Evolutionary conservation across 1,140 invertebrate species (phyloP), one percentile per base, ranked within the genome.

Genomic region (Drosophila kepulauana): DNA sequence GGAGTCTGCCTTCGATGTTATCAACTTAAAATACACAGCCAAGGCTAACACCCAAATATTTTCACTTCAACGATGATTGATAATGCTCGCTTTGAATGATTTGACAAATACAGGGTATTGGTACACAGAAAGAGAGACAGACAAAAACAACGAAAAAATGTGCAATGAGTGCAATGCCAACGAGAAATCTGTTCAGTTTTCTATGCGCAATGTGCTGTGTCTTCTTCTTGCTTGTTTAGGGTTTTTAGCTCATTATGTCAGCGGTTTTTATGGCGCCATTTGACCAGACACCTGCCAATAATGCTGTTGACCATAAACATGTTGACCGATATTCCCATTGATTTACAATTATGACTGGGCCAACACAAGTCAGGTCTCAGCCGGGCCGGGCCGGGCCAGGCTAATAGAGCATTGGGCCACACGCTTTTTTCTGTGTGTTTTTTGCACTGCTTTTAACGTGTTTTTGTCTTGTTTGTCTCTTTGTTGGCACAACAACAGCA

Each of bases 171-270:
- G 78, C 78, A 81, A 80, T 77, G 78, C 74, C 68, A 81, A 65
- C 35, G 20, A 25, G 20, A 25, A 25, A 25, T 25, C 20, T 25
- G 20, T 25, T 35, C 28, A 46, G 30, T 33, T 33, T 33, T 46
- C 41, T 59, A 58, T 15, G 38, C 41, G 45, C 7, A 13, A 41
- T 30, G 35, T 62, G 13, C 4, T 3, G 11, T 35, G 28, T 62
- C 30, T n/a, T 30, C 25, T 38, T 43, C 20, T 38, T 30, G 35
- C 10, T 33, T 30, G 58, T 59, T 78, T 70, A 43, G n/a, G 48
- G 33, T 64, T 48, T 73, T 72, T 64, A 71, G 79, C 79, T 78
- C 80, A 82, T 82, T 82, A 82, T 82, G 79, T 74, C 80, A 67
- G 56, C 46, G 72, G 62, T 80, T 81, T 81, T 69, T 63, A 70